A percentile compares a stretch with the other conserved stretches of the same genome.
phyloP scores from a whole-genome alignment of 2,888 invertebrate genomes.

The Machimus rusticus region DNA sequence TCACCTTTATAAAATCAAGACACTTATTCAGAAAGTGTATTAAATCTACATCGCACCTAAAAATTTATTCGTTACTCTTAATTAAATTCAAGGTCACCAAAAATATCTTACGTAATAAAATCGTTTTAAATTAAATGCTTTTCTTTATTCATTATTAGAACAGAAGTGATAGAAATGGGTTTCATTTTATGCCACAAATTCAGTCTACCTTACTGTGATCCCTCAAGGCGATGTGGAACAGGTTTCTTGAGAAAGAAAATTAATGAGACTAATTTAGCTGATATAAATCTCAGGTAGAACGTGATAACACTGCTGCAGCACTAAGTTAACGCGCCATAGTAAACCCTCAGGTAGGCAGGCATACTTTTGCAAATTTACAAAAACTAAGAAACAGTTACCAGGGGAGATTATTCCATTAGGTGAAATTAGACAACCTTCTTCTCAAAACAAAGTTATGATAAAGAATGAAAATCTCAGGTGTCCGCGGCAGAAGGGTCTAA shows the following conservation, averaged over 20 bases:
- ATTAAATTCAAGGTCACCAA: neutral
- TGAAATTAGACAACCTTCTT: neutral
- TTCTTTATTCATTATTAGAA: neutral
- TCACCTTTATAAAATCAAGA: neutral
- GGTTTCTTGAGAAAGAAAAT: neutral
- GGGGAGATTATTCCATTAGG: neutral
- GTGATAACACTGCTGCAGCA: neutral
- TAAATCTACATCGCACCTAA: neutral
- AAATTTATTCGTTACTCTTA: neutral
- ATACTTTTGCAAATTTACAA: neutral
- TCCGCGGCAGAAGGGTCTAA: neutral
- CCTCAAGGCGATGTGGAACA: neutral
- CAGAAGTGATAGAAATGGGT: neutral
- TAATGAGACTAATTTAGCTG: neutral
- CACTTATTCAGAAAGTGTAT: neutral
- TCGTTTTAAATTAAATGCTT: neutral
- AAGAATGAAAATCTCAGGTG: neutral
- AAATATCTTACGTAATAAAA: neutral
- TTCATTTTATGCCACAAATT: neutral
- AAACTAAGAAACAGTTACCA: constrained; percentile 4
- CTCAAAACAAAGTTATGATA: neutral
- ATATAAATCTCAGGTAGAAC: neutral
- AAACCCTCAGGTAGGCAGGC: neutral
- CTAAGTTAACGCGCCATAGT: neutral
- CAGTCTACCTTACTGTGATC: neutral